phyloP scores from a whole-genome alignment of 2,888 invertebrate genomes.

The Mythimna vitellina region DNA sequence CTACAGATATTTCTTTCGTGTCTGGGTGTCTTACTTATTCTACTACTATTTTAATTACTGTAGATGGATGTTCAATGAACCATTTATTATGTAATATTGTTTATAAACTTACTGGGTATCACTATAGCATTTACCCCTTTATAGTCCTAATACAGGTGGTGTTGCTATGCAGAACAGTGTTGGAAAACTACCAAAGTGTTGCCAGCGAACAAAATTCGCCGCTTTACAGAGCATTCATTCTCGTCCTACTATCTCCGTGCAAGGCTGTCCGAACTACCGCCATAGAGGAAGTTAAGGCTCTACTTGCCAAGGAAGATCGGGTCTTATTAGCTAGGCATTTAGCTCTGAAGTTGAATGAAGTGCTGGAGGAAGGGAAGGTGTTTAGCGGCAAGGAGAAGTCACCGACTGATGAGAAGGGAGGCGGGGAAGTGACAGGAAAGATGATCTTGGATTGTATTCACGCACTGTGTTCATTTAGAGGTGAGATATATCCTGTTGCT shows the following conservation, averaged over 20 bases:
- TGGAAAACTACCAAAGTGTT: conserved; percentile 93
- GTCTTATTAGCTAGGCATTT: conserved; percentile 92
- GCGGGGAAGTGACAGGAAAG: conserved; percentile 88
- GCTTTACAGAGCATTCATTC: conserved; percentile 93
- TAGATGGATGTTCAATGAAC: background rate
- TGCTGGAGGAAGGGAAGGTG: conserved; percentile 92
- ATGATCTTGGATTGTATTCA: conserved; percentile 90
- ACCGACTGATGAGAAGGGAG: conserved; percentile 79
- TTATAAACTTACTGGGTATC: conserved; percentile 65
- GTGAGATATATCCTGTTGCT: conserved; percentile 69
- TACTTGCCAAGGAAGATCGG: conserved; percentile 91
- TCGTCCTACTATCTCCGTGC: conserved; percentile 92
- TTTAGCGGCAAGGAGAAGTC: conserved; percentile 80
- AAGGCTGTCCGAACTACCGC: conserved; percentile 92
- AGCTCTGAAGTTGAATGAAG: conserved; percentile 92
- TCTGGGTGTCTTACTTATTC: too few species aligned
- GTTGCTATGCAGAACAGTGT: conserved; percentile 93
- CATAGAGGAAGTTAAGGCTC: conserved; percentile 90
- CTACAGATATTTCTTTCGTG: background rate
- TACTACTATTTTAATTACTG: too few species aligned
- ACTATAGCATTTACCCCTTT: conserved; percentile 86
- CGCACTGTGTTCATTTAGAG: conserved; percentile 88
- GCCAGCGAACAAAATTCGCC: conserved; percentile 92
- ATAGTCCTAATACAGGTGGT: conserved; percentile 92
- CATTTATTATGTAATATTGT: conserved; percentile 14